Percentiles rank a stretch among this genome's conserved stretches.
Conservation (phyloP, 2,888 invertebrate species). For the Drosophila tanythrix region DNA sequence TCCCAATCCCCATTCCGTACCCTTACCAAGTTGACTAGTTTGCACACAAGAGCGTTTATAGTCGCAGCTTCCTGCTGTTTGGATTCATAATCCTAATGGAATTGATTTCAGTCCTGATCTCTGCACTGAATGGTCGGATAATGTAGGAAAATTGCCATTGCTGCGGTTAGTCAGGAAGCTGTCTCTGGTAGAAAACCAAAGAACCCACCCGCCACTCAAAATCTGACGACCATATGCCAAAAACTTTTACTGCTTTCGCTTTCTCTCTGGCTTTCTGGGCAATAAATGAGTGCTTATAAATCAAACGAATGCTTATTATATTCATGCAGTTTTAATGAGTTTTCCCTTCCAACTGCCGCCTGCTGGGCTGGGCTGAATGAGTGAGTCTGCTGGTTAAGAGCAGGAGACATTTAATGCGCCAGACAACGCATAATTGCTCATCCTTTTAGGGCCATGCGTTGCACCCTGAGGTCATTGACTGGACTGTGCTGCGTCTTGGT, state of each 20-base stretch:
- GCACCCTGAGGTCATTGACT: conserved; percentile 59
- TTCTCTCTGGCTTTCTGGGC: conserved; percentile 18
- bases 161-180: conserved; percentile 65
- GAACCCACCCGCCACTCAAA: conserved; percentile 8
- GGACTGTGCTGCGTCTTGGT: not conserved
- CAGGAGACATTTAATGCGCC: conserved; percentile 43
- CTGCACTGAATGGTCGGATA: conserved; percentile 64
- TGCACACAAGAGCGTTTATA: conserved; percentile 80
- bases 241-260: conserved; percentile 31
- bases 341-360: conserved; percentile 39
- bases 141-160: conserved; percentile 62
- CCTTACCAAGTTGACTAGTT: conserved; percentile 34
- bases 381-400: conserved; percentile 9
- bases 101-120: conserved; percentile 70
- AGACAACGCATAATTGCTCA: conserved; percentile 70
- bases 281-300: conserved; percentile 75
- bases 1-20: conserved; percentile 10
- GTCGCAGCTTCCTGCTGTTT: conserved; percentile 72
- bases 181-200: conserved; percentile 24
- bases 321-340: conserved; percentile 81
- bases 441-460: conserved; percentile 58
- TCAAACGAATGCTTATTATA: conserved; percentile 77
- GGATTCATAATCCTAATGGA: conserved; percentile 81
- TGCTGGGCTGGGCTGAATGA: conserved; percentile 30
- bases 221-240: conserved; percentile 67